Conservation (phyloP, 2,113 vertebrate species). For the Bambusicola thoracicus region DNA sequence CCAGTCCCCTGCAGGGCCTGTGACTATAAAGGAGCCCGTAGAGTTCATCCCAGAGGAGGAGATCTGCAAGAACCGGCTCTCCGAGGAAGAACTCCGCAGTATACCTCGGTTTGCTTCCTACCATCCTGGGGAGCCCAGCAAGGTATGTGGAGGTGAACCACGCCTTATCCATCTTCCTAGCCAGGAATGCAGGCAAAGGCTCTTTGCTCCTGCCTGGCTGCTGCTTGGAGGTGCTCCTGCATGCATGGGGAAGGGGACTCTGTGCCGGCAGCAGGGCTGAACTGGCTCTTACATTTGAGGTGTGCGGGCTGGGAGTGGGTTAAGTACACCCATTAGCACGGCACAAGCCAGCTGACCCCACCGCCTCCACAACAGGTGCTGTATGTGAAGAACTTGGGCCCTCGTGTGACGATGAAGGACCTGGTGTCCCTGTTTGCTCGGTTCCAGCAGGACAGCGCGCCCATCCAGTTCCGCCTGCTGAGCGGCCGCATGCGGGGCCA, state of each 20-base stretch:
- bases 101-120: constrained; percentile 90
- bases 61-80: constrained; percentile 85
- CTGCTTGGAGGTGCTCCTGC: too few species aligned
- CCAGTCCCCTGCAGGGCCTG: constrained; percentile 34
- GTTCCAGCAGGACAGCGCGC: constrained; percentile 80
- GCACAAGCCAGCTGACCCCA: not conserved
- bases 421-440: constrained; percentile 91
- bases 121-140: constrained; percentile 85
- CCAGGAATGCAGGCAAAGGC: not conserved
- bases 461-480: constrained; percentile 86
- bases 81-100: constrained; percentile 83
- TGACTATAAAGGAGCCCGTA: constrained; percentile 83
- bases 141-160: constrained; percentile 75
- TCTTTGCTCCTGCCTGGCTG: too few species aligned
- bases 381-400: constrained; percentile 90
- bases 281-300: not conserved
- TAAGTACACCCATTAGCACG: not conserved
- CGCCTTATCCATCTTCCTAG: constrained; percentile 26
- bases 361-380: constrained; percentile 80
- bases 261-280: not conserved
- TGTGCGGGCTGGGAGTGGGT: not conserved
- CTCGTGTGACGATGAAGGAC: constrained; percentile 83
- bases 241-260: not conserved
- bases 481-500: constrained; percentile 91
- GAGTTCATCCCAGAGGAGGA: constrained; percentile 85